Evolutionary conservation across 2,888 invertebrate genomes (phyloP).

Genomic region (Dasypogon diadema): DNA sequence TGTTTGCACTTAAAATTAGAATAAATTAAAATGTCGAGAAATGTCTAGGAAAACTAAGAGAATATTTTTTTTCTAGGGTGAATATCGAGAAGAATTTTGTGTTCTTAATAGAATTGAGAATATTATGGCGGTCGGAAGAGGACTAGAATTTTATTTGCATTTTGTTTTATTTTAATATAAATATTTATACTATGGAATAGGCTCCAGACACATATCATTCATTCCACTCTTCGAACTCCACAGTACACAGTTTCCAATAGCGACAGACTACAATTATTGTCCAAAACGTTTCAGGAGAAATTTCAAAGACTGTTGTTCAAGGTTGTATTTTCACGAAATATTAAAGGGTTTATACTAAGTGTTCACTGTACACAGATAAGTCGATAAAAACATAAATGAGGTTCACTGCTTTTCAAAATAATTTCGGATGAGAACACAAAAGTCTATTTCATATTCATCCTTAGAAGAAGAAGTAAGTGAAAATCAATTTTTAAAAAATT

Average conservation of each 20-base stretch:
- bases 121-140: too few relatives aligned
- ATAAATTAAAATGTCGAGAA: slow-evolving; percentile 30
- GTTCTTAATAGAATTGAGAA: too few relatives aligned
- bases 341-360: slow-evolving; percentile 23
- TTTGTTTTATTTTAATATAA: too few relatives aligned
- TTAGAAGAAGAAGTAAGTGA: slow-evolving; percentile 54
- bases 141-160: too few relatives aligned
- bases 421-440: slow-evolving; percentile 27
- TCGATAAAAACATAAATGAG: background rate
- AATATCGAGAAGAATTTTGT: slow-evolving; percentile 50
- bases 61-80: slow-evolving; percentile 53
- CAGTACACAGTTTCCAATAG: background rate
- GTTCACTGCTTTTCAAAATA: slow-evolving; percentile 11
- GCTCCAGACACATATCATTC: too few relatives aligned
- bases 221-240: too few relatives aligned
- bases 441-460: slow-evolving; percentile 52
- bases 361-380: slow-evolving; percentile 18
- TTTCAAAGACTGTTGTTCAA: slow-evolving; percentile 29
- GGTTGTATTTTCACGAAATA: slow-evolving; percentile 39
- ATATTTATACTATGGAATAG: too few relatives aligned
- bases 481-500: slow-evolving; percentile 59
- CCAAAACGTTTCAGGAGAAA: slow-evolving; percentile 25
- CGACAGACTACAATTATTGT: background rate
- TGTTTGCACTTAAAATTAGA: slow-evolving; percentile 27
- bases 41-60: slow-evolving; percentile 33